Percentiles rank a stretch among this genome's conserved stretches.
Evolutionary conservation across 1,140 invertebrate genomes (phyloP).

Genomic region (Bombus sibiricus): DNA sequence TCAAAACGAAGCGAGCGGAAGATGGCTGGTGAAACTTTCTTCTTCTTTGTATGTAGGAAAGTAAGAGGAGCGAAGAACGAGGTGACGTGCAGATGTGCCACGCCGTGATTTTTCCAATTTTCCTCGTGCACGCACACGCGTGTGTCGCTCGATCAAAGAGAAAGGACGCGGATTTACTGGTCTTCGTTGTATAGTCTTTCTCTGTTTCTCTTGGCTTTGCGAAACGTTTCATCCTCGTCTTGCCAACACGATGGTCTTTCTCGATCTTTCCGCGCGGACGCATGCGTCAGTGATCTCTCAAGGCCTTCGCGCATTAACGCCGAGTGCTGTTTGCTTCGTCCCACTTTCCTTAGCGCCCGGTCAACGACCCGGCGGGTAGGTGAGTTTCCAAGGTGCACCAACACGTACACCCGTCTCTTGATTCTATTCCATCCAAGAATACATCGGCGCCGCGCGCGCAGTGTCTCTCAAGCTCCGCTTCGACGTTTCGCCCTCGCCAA

Average conservation of each 20-base stretch:
- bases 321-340: slow-evolving; percentile 76
- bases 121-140: background rate
- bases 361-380: slow-evolving; percentile 77
- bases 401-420: slow-evolving; percentile 57
- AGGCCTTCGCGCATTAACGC: slow-evolving; percentile 73
- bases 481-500: background rate
- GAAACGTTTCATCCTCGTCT: background rate
- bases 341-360: slow-evolving; percentile 81
- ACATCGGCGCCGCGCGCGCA: background rate
- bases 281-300: slow-evolving; percentile 72
- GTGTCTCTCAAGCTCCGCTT: slow-evolving; percentile 17
- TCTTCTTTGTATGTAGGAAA: background rate
- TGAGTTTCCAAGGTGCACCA: slow-evolving; percentile 80
- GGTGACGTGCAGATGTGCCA: too few relatives aligned
- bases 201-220: background rate
- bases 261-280: slow-evolving; percentile 54
- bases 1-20: background rate
- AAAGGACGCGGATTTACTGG: slow-evolving; percentile 21
- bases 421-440: slow-evolving; percentile 58
- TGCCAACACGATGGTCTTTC: background rate
- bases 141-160: slow-evolving; percentile 5
- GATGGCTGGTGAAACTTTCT: background rate
- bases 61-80: slow-evolving; percentile 1
- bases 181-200: background rate
- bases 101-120: slow-evolving; percentile 24